Conservation (phyloP, 2,113 vertebrate genomes). For the Heterotis niloticus region DNA sequence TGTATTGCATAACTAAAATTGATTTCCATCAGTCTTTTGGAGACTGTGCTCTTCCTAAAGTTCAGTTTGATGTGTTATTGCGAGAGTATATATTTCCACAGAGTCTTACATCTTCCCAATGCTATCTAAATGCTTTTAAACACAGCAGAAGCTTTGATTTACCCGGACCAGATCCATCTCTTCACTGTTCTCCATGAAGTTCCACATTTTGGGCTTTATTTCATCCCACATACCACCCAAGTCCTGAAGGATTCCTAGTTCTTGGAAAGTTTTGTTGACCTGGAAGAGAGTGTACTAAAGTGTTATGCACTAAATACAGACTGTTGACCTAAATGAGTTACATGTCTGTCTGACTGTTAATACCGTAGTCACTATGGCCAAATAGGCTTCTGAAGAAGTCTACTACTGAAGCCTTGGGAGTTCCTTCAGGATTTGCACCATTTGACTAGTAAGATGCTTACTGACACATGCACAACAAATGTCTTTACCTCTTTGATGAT, state of each 20-base stretch:
- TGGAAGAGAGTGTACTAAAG: conserved; percentile 44
- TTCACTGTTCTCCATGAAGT: conserved; percentile 85
- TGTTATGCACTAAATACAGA: background rate
- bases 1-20: too few species aligned
- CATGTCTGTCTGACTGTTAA: background rate
- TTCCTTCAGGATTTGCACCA: background rate
- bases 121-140: too few species aligned
- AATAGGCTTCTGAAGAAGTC: background rate
- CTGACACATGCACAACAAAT: background rate
- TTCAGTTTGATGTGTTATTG: too few species aligned
- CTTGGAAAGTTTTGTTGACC: conserved; percentile 96
- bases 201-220: conserved; percentile 82
- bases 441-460: background rate
- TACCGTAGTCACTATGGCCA: background rate
- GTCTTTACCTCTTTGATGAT: conserved; percentile 84
- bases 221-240: conserved; percentile 93
- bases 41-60: too few species aligned
- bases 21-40: too few species aligned
- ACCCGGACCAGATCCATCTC: conserved; percentile 89
- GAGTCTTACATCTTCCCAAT: too few species aligned
- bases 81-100: too few species aligned
- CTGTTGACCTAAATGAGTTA: background rate
- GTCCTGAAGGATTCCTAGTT: conserved; percentile 85
- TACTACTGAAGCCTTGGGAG: background rate
- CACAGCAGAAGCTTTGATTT: conserved; percentile 35